Base-by-base conservation (phyloP, 2,888 invertebrate species). In the Athetis lepigone region DNA sequence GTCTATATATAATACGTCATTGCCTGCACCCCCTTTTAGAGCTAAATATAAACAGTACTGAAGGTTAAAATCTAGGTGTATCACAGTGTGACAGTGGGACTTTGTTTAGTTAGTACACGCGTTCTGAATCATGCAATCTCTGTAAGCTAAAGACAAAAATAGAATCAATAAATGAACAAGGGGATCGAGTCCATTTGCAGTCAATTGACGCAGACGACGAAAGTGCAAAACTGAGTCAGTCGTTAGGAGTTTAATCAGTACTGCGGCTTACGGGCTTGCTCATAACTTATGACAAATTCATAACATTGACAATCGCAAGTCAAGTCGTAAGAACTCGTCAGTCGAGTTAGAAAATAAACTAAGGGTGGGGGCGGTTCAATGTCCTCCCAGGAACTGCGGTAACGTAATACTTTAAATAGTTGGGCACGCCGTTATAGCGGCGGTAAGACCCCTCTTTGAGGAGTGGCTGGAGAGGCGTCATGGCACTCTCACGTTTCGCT, bases 281-380 rank as follows among this genome's bases (percentile, higher is more conserved):
- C 39, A 45, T 70, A 65, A 54, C 57, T 66, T 52, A 62, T 65
- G 59, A 72, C 47, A 66, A 66, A 70, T 59, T 57, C 52, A 67
- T 74, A 65, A 65, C 67, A 67, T 65, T 65, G 64, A 70, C 65
- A 63, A 55, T 55, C 50, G 51, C 46, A 69, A 73, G 49, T 55
- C 45, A 52, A 23, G 64, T 69, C 58, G 59, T 58, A 75, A 75
- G 71, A 79, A 79, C 82, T 75, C 47, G 81, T 79, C 73, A 70
- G 66, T 72, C 64, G 68, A 62, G 75, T 75, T 75, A 81, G 79
- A 82, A 84, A 84, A 85, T 84, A 85, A 77, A 84, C 54, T 9
- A 60, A 65, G 76, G 76, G 83, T 73, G 82, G 80, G 82, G 72
- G 77, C 69, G 75, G 84, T 78, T 84, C 83, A 77, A 78, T 50